phyloP scores from a whole-genome alignment of 2,113 vertebrate species.

The Leucopsar rothschildi region DNA sequence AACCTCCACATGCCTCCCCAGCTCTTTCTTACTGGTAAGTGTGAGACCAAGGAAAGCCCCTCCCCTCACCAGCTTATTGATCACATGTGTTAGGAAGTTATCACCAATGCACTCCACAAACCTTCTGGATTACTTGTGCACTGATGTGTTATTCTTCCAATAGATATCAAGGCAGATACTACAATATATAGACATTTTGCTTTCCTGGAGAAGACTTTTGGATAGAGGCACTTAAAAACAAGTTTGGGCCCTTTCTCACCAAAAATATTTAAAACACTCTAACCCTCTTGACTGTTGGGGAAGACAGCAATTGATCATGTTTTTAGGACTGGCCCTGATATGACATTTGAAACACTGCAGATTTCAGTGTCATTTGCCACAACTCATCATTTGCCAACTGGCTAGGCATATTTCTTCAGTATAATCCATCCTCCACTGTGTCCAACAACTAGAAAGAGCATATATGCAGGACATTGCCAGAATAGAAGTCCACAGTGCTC shows the following conservation, averaged over 20 bases:
- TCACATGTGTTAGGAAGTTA: not conserved
- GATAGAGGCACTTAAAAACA: not conserved
- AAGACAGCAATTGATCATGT: not conserved
- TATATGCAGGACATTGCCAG: not conserved
- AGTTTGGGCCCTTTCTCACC: not conserved
- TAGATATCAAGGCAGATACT: not conserved
- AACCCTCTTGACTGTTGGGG: not conserved
- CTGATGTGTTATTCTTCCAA: not conserved
- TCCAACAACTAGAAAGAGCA: not conserved
- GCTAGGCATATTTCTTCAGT: not conserved
- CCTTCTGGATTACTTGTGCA: not conserved
- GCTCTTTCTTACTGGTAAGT: not conserved
- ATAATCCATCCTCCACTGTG: not conserved
- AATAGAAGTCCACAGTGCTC: not conserved
- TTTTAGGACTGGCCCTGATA: not conserved
- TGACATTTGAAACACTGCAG: not conserved
- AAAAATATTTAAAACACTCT: not conserved
- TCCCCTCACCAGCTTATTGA: accelerated
- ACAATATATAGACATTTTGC: not conserved
- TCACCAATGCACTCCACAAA: not conserved
- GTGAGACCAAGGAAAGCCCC: not conserved
- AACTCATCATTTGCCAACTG: not conserved
- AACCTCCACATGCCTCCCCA: not conserved
- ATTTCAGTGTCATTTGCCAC: not conserved
- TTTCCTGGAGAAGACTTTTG: not conserved